Conservation (phyloP, 2,888 invertebrate species). For the Dermolepida albohirtum region DNA sequence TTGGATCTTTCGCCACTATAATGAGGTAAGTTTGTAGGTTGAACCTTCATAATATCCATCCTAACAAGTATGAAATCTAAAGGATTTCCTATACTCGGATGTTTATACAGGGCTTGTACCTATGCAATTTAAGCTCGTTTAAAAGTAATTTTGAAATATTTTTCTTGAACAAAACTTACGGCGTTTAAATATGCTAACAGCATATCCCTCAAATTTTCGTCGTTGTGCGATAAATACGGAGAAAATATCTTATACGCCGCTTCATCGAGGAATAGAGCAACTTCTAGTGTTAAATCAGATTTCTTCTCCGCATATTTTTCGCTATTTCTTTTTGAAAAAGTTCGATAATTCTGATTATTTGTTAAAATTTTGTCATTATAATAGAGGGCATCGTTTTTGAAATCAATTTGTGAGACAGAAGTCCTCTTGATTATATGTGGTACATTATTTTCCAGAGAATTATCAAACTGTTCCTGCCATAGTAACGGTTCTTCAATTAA, state of each 20-base stretch:
- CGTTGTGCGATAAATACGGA: conserved; percentile 75
- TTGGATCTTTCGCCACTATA: conserved; percentile 75
- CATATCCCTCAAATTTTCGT: conserved; percentile 77
- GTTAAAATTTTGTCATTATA: background rate
- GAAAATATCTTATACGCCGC: conserved; percentile 78
- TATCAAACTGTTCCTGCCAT: conserved; percentile 62
- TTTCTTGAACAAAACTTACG: conserved; percentile 59
- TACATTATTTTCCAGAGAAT: conserved; percentile 49
- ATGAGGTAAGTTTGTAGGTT: conserved; percentile 73
- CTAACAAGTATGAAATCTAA: conserved; percentile 78
- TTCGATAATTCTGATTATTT: background rate
- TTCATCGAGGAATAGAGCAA: conserved; percentile 81
- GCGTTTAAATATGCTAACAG: conserved; percentile 83
- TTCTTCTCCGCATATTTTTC: background rate
- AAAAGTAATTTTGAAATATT: conserved; percentile 1
- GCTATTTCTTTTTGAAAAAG: conserved; percentile 47
- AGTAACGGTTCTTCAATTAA: conserved; percentile 63
- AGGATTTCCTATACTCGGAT: conserved; percentile 75
- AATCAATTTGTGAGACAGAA: conserved; percentile 61
- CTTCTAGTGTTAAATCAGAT: conserved; percentile 71
- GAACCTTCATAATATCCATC: conserved; percentile 76
- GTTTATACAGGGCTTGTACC: conserved; percentile 85
- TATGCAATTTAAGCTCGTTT: conserved; percentile 55
- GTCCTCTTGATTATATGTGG: conserved; percentile 74
- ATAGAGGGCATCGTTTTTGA: conserved; percentile 38